These are phyloP conservation scores for Coenobita brevimanus DNA, from an alignment of 1,140 invertebrate genomes.

Conservation along the genomic window DNA sequence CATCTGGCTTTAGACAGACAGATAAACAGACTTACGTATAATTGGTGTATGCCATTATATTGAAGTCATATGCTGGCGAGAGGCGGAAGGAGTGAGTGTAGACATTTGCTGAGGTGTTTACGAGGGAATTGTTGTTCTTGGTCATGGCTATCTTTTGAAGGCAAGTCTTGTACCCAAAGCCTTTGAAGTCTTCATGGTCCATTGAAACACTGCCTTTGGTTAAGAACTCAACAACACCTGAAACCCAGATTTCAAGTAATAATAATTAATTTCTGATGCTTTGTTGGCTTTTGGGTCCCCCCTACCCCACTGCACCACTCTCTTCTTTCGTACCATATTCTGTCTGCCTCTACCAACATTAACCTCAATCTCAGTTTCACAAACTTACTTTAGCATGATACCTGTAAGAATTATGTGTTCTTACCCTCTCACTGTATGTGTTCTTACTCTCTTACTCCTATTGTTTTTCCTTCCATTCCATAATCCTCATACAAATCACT, in stretches of 20 bases:
- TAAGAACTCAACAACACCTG: conserved; percentile 97
- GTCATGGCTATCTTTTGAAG: conserved; percentile 69
- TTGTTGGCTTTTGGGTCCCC: no score
- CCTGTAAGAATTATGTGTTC: no score
- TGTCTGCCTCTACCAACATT: no score
- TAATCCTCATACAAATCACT: no score
- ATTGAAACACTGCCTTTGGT: conserved; percentile 89
- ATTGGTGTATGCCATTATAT: conserved; percentile 98
- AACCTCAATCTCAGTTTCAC: no score
- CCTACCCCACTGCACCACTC: no score
- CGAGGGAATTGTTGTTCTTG: conserved; percentile 70
- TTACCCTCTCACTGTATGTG: no score
- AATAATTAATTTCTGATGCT: neutral
- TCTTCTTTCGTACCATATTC: no score
- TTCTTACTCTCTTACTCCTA: no score
- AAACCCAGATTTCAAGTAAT: conserved; percentile 61
- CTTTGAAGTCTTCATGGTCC: conserved; percentile 97
- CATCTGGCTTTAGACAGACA: no score
- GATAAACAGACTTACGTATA: conserved; percentile 96
- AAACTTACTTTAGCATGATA: no score
- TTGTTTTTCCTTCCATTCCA: no score
- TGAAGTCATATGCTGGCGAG: conserved; percentile 93
- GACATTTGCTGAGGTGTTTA: conserved; percentile 78
- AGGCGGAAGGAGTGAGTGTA: conserved; percentile 97
- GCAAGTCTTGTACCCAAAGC: conserved; percentile 90